Percentiles rank a stretch among this genome's conserved stretches.
Evolutionary conservation across 1,140 invertebrate genomes (phyloP).

Genomic region (Doryteuthis pealeii): DNA sequence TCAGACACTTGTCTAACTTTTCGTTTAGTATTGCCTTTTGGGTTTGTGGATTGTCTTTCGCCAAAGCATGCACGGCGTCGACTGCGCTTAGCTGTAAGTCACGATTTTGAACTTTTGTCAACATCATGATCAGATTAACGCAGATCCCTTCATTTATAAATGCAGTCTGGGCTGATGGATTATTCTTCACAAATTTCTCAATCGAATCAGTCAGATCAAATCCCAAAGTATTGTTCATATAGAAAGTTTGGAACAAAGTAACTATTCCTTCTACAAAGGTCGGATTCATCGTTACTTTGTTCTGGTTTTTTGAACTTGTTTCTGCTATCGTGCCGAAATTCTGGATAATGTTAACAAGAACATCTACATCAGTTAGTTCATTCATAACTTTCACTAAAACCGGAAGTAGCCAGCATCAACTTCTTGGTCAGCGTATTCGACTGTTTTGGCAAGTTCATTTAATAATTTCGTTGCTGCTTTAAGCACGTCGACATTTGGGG

Average conservation of each 20-base stretch:
- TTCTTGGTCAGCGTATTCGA: slow-evolving; percentile 35
- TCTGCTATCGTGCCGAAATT: slow-evolving; percentile 46
- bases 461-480: slow-evolving; percentile 43
- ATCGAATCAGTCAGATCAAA: slow-evolving; percentile 46
- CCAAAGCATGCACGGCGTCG: slow-evolving; percentile 49
- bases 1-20: slow-evolving; percentile 47
- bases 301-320: slow-evolving; percentile 33
- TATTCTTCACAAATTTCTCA: slow-evolving; percentile 37
- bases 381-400: slow-evolving; percentile 48
- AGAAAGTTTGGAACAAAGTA: slow-evolving; percentile 40
- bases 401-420: slow-evolving; percentile 22
- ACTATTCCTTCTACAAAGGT: slow-evolving; percentile 40
- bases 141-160: slow-evolving; percentile 49
- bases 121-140: slow-evolving; percentile 28
- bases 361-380: slow-evolving; percentile 42
- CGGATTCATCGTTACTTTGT: slow-evolving; percentile 34
- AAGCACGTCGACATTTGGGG: slow-evolving; percentile 33
- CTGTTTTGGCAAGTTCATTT: slow-evolving; percentile 38
- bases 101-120: slow-evolving; percentile 26
- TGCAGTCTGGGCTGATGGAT: slow-evolving; percentile 47
- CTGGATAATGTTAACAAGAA: slow-evolving; percentile 45
- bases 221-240: slow-evolving; percentile 38
- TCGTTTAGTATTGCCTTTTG: slow-evolving; percentile 46
- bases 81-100: slow-evolving; percentile 54
- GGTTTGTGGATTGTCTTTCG: slow-evolving; percentile 48